Conservation (phyloP, 2,113 vertebrate species). For the Hippocampus abdominalis region DNA sequence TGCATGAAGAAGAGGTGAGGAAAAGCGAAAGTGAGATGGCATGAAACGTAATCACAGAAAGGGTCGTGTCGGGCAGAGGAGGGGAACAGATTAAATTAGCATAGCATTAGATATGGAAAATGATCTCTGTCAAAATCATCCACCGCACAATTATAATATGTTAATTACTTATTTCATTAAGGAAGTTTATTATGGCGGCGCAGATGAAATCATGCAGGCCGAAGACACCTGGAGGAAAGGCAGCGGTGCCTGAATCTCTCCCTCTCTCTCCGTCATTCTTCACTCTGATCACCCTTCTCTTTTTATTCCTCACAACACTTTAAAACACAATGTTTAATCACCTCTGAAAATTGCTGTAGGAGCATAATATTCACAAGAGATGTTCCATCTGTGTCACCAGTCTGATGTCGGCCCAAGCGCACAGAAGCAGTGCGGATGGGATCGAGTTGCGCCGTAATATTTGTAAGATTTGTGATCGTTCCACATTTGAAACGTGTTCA, state of each 20-base stretch:
- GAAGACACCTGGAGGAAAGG: conserved; percentile 91
- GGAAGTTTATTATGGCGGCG: conserved; percentile 97
- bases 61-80: conserved; percentile 94
- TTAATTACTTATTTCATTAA: conserved; percentile 99
- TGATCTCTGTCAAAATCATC: conserved; percentile 99
- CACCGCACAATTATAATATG: conserved; percentile 99
- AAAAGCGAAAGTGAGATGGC: conserved; percentile 78
- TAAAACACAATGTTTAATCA: conserved; percentile 43
- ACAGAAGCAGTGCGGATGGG: conserved; percentile 25
- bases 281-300: conserved; percentile 33
- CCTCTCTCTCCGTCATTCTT: conserved; percentile 28
- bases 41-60: conserved; percentile 98
- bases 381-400: conserved; percentile 32
- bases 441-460: background rate
- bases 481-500: background rate
- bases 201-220: conserved; percentile 92
- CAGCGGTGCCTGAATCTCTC: conserved; percentile 79
- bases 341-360: conserved; percentile 17
- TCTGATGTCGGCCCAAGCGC: conserved; percentile 25
- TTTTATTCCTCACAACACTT: conserved; percentile 51
- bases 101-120: conserved; percentile 99
- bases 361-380: conserved; percentile 18
- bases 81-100: conserved; percentile 99
- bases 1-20: conserved; percentile 52
- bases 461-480: background rate